Evolutionary conservation across 2,888 invertebrate genomes (phyloP), one percentile per base, ranked within the genome.

Genomic region (Mamestra brassicae): DNA sequence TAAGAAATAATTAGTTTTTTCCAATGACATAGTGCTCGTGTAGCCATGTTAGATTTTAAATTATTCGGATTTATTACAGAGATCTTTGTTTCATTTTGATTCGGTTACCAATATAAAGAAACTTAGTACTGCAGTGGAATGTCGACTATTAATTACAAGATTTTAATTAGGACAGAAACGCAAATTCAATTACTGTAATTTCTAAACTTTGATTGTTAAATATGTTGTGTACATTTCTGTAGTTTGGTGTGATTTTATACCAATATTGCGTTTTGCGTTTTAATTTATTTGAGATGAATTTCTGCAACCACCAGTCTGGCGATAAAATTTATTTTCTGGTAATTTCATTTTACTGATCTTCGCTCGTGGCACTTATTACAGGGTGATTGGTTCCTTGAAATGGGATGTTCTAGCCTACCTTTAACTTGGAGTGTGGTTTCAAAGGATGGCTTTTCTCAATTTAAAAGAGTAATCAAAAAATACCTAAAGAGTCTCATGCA

Each of bases 1-100:
- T 90, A 86, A 88, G 84, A 77, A 66, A 80, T 83, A 72, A 84
- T 82, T 82, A 70, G 5, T 75, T 82, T 82, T 71, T 65, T 84
- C 52, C 66, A 69, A 79, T 65, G 72, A 77, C 47, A 70, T 34
- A 60, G 8, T 7, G 58, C 36, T 54, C 34, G 42, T 6, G 55
- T 52, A 3, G 47, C 62, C 61, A 70, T 73, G 26, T 73, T 64
- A 26, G 26, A 47, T 79, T 64, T 70, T 38, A 57, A 74, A 42
- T 62, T 47, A 54, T 71, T 65, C n/a, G 17, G 13, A 26, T 50
- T 82, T 54, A 61, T 52, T 52, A 38, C 54, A 55, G 15, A 36
- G 15, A 58, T 42, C 38, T 52, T 34, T 26, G 17, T 34, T n/a
- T 8, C 10, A n/a, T 26, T 55, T n/a, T 36, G 13, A 7, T 55